Evolutionary conservation across 2,888 invertebrate species (phyloP).

Genomic region (Chymomyza procnemis): DNA sequence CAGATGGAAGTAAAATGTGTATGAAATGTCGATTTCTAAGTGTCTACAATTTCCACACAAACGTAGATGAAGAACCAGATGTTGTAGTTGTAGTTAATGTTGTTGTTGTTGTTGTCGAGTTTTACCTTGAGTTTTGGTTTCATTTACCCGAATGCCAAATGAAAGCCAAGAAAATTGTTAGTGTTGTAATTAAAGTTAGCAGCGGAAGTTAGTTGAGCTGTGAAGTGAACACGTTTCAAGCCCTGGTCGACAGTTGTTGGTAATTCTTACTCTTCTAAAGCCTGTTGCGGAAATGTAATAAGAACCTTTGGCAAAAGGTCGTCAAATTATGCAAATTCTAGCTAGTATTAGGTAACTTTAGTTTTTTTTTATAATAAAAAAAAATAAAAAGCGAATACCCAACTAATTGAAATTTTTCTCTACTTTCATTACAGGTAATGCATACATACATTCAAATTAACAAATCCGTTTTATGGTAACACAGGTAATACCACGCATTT

Average conservation of each 20-base stretch:
- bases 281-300: conserved; percentile 60
- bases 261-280: background rate
- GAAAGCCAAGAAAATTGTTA: conserved; percentile 54
- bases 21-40: conserved; percentile 65
- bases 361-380: background rate
- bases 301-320: conserved; percentile 14
- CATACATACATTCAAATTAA: conserved; percentile 15
- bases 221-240: conserved; percentile 44
- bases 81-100: conserved; percentile 35
- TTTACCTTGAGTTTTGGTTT: conserved; percentile 65
- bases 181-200: conserved; percentile 66
- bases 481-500: conserved; percentile 40
- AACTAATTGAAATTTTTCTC: conserved; percentile 22
- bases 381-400: background rate
- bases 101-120: conserved; percentile 50
- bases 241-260: conserved; percentile 6
- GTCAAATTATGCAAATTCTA: background rate
- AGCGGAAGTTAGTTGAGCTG: conserved; percentile 69
- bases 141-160: conserved; percentile 48
- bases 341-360: background rate
- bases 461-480: conserved; percentile 2
- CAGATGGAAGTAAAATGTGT: conserved; percentile 19
- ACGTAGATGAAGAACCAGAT: conserved; percentile 13
- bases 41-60: conserved; percentile 53
- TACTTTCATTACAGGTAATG: conserved; percentile 57